Conservation (phyloP, 2,113 vertebrate species). For the Trogon melanurus region DNA sequence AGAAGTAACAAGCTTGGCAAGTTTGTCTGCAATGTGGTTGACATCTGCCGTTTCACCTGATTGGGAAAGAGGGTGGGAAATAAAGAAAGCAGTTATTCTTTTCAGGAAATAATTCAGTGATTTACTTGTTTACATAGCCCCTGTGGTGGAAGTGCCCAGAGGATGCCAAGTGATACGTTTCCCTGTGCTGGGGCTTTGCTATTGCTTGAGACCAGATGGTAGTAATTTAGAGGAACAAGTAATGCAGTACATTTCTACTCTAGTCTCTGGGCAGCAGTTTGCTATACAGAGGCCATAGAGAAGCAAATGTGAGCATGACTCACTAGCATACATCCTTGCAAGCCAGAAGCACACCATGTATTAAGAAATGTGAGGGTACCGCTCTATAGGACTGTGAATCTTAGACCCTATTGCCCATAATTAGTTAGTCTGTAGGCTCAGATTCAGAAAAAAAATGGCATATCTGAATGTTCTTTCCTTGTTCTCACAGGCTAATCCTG, state of each 20-base stretch:
- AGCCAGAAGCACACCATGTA: background rate
- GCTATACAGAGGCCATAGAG: background rate
- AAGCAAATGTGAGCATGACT: background rate
- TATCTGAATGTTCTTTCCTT: background rate
- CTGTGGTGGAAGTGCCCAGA: background rate
- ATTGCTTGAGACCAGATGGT: background rate
- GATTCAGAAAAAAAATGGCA: background rate
- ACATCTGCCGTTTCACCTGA: slow-evolving; percentile 5
- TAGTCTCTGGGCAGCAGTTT: background rate
- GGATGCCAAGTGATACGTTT: background rate
- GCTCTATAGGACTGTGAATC: background rate
- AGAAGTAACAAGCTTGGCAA: background rate
- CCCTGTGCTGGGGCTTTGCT: background rate
- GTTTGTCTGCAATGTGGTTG: slow-evolving; percentile 6
- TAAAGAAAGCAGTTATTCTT: background rate
- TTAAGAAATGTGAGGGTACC: background rate
- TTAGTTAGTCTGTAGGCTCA: background rate
- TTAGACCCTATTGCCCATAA: background rate
- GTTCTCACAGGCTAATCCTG: background rate
- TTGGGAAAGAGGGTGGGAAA: background rate
- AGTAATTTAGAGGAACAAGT: background rate
- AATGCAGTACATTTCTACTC: background rate
- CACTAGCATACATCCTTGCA: background rate
- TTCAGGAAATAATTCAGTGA: background rate
- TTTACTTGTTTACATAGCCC: background rate